Evolutionary conservation across 2,797 vertebrate species (phyloP), one percentile per base, ranked within the genome.

Genomic region (Tapirus indicus): DNA sequence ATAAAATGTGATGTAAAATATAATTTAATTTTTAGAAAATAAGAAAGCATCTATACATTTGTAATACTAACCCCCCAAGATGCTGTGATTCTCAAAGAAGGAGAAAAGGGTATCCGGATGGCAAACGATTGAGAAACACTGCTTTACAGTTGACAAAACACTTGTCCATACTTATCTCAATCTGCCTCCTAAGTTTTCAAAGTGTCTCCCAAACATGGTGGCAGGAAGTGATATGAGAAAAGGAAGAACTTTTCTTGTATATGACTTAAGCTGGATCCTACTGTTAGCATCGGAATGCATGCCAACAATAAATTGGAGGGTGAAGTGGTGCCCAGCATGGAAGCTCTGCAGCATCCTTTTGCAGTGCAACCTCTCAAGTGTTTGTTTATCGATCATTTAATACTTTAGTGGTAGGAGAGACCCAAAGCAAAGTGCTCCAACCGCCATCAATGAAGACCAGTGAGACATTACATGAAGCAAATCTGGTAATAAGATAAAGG

Each of bases 11-110:
- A 49, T 54, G 85, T 75, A 88, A 90, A 89, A 80, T 68, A 66
- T 21, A 66, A 90, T 58, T 38, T 47, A 88, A 75, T 74, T 89
- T 10, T 92, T 86, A 94, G 56, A 49, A 66, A 72, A 68, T 5
- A 17, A 68, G 23, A 91, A 80, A 10, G 12, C 27, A 35, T 32
- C 35, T 41, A 32, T 54, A 12, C 32, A 47, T 78, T 72, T 82
- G 41, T 72, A 54, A 66, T 41, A 23, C 49, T 21, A 72, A 29
- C 10, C 25, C 10, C 83, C 74, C 60, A 41, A 56, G 56, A 60
- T 38, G 47, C n/a, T 66, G 47, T 29, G 32, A 54, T 91, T 60
- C 88, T 93, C 38, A 60, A 72, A 54, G 58, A 5, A 35, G 49
- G 35, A 62, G 29, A 68, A 13, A 62, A 12, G n/a, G 66, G 1